Base-by-base conservation (phyloP, 2,113 vertebrate species). In the Aspidoscelis tigris region DNA sequence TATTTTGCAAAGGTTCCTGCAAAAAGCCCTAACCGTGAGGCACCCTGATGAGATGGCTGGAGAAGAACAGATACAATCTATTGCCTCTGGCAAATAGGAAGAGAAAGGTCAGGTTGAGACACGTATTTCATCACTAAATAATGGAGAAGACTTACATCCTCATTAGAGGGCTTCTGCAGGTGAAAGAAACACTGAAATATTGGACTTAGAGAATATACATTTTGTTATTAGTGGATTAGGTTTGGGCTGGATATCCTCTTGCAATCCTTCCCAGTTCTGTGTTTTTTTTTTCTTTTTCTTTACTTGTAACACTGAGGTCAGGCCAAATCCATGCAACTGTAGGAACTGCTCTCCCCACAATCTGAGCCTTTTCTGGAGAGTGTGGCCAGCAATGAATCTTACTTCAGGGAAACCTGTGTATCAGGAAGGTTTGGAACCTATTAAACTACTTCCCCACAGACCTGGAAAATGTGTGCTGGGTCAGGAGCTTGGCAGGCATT, bases 1-100 rank as follows among this genome's bases (percentile, higher is more conserved):
- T 90, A 83, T 80, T 94, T 85, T 86, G 80, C 80, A 81, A 89
- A 88, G 74, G 80, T 92, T 89, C 92, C 86, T 92, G 55, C 82
- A 76, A 88, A 12, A n/a, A 3, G 71, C 75, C 64, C 55, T 0
- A 1, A 41, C 77, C 43, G 76, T 90, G 85, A 94, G 85, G 76
- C 26, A 1, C 8, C 33, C 80, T 88, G 89, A 87, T 87, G 90
- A 76, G 73, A 22, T 82, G 91, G 84, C 83, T 85, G 86, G 58
- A 76, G 80, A 80, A 86, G 66, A 85, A 55, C 10, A 81, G 80
- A 84, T 33, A 33, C 33, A 72, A 74, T 89, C 84, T 88, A 69
- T 70, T 90, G 88, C 55, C 66, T 71, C 0, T 5, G 65, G 68
- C 77, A 85, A 84, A 90, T 70, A 84, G 68, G 73, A 92, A 88